A percentile compares a stretch with the other conserved stretches of the same genome.
These are phyloP conservation scores for Sylvietta virens DNA, from an alignment of 2,113 vertebrate species.

Conservation along the genomic window DNA sequence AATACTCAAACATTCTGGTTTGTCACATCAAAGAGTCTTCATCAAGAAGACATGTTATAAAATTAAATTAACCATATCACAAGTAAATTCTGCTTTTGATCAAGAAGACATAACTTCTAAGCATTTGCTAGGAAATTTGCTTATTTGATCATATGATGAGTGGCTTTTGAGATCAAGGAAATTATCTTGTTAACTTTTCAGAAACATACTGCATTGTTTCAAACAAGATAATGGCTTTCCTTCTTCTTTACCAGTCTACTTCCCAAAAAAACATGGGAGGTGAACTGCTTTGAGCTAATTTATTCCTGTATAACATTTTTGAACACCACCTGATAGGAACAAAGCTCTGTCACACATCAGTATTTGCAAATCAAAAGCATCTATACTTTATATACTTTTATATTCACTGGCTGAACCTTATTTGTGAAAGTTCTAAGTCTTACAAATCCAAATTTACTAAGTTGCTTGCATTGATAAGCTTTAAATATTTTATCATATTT, in stretches of 20 bases:
- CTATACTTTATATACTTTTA: neutral
- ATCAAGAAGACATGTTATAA: neutral
- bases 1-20: conserved; percentile 40
- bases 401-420: neutral
- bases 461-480: neutral
- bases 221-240: conserved; percentile 3
- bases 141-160: conserved; percentile 48
- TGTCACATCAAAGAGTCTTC: conserved; percentile 59
- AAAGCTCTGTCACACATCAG: neutral
- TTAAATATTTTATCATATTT: neutral
- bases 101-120: conserved; percentile 31
- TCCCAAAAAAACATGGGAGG: neutral
- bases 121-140: conserved; percentile 7
- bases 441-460: neutral
- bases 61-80: conserved; percentile 53
- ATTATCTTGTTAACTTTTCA: conserved; percentile 45
- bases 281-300: neutral
- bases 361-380: neutral
- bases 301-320: neutral
- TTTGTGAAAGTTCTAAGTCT: neutral
- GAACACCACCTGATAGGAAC: neutral
- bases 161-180: conserved; percentile 50
- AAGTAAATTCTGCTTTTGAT: conserved; percentile 53
- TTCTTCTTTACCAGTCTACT: neutral
- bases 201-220: conserved; percentile 34